Evolutionary conservation across 2,888 invertebrate genomes (phyloP), one percentile per base, ranked within the genome.

Genomic region (Pyrocoelia pectoralis): DNA sequence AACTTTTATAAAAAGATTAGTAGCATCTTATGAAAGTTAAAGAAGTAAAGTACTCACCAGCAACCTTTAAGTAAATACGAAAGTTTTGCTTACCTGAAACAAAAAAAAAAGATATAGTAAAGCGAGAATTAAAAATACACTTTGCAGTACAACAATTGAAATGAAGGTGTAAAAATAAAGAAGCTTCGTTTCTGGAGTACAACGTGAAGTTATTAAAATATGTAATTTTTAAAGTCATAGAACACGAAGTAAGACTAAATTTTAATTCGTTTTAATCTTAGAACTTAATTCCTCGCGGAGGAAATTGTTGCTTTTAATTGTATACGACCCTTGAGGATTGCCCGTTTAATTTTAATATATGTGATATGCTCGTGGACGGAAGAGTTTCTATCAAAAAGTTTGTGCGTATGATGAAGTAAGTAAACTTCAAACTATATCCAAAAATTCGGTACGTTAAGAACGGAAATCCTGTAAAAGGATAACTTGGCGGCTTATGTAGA

Each of bases 371-470:
- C 24, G 24, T 24, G 24, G 6, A 24, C 24, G 24, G 6, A n/a
- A n/a, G n/a, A n/a, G n/a, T n/a, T n/a, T 24, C 8, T 24, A 33
- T 33, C 33, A n/a, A 33, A 33, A 33, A 33, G 33, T 33, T 33
- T 33, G 24, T 8, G 8, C 46, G 17, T 10, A 41, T 40, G 40
- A 41, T 46, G 43, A 52, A 38, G 43, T 18, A 43, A 58, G 52
- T 58, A 58, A 43, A 58, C 51, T 52, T 52, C 18, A 41, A 48
- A 59, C 53, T 53, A 59, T 19, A 48, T 43, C 43, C 38, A 59
- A 60, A 59, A 60, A 60, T 55, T 53, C 60, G 54, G 40, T 28
- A 40, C 54, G 53, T 54, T 60, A 54, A 51, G 28, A 29, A 28
- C 38, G 46, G 52, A 59, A 29, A 52, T 43, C 53, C 59, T 52